A percentile compares a stretch with the other conserved stretches of the same genome.
These are phyloP conservation scores for Lycaon pictus DNA, from an alignment of 2,113 vertebrate species.

Conservation along the genomic window DNA sequence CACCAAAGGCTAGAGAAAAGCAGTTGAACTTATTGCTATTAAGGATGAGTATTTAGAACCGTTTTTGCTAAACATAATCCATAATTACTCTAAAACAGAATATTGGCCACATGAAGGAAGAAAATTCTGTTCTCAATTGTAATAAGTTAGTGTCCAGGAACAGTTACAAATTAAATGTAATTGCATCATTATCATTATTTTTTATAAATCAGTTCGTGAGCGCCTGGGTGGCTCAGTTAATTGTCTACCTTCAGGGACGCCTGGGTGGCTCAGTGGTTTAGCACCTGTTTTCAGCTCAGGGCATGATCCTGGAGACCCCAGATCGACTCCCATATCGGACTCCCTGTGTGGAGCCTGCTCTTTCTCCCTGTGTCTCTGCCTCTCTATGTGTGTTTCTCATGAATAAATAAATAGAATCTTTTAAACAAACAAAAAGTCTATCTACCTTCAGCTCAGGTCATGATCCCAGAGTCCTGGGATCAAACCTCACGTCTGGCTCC, in stretches of 20 bases:
- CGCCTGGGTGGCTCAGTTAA: neutral
- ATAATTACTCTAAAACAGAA: neutral
- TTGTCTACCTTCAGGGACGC: neutral
- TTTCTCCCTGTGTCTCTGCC: no score
- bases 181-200: neutral
- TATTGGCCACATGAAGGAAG: neutral
- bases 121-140: neutral
- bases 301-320: no score
- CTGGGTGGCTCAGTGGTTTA: no score
- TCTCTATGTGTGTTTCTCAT: no score
- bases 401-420: no score
- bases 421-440: no score
- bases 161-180: conserved; percentile 9
- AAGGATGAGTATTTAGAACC: neutral
- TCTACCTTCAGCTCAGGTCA: neutral
- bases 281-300: no score
- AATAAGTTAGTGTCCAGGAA: neutral
- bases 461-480: neutral
- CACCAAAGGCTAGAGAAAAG: neutral
- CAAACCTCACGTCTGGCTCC: no score
- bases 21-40: neutral
- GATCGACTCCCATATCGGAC: no score
- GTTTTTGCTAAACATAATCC: neutral
- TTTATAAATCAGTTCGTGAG: conserved; percentile 17
- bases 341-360: no score